phyloP scores from a whole-genome alignment of 1,140 invertebrate species.

The Heliconius hewitsoni region DNA sequence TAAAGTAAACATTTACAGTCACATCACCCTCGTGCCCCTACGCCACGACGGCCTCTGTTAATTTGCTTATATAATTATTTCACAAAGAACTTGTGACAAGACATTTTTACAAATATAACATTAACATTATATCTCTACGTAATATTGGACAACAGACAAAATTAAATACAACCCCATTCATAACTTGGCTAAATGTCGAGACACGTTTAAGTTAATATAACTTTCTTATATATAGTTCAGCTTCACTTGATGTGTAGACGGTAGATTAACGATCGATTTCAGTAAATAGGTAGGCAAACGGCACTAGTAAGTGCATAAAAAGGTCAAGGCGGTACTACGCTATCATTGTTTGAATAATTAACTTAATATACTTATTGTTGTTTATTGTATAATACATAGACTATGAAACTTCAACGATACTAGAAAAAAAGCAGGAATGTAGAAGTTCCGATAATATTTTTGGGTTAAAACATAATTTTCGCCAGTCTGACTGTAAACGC shows the following conservation, averaged over 20 bases:
- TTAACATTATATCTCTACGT: neutral
- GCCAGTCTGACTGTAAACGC: too few species aligned
- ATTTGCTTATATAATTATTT: too few species aligned
- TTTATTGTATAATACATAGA: neutral
- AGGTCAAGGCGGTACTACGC: conserved; percentile 50
- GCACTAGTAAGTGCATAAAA: conserved; percentile 44
- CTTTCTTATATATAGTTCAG: neutral
- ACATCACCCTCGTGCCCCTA: too few species aligned
- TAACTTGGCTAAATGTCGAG: neutral
- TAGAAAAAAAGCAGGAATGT: too few species aligned
- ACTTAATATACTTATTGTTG: conserved; percentile 26
- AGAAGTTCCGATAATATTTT: too few species aligned
- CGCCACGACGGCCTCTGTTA: too few species aligned
- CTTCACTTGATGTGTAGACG: neutral
- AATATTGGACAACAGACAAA: neutral
- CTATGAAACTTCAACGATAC: neutral
- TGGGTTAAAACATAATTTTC: too few species aligned
- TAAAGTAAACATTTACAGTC: too few species aligned
- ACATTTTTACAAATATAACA: too few species aligned
- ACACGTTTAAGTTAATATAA: neutral
- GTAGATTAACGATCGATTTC: conserved; percentile 41
- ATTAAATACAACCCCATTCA: neutral
- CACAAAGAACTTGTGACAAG: too few species aligned
- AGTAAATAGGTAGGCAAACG: conserved; percentile 38
- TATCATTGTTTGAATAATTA: conserved; percentile 44